Conservation (phyloP, 2,797 vertebrate genomes). For the Neopelma chrysocephalum region DNA sequence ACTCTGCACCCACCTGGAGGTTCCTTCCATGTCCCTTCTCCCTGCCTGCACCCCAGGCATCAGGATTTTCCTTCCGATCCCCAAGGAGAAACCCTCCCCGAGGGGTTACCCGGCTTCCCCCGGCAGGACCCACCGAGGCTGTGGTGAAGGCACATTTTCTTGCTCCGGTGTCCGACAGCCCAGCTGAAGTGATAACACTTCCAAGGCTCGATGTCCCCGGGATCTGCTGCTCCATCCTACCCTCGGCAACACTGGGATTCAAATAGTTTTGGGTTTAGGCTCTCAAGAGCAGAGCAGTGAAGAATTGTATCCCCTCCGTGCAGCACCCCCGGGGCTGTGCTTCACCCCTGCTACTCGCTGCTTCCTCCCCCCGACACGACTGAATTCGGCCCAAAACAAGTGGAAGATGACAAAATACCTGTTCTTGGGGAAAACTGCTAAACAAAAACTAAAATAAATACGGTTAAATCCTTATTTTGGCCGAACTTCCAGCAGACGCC, state of each 20-base stretch:
- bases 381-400: too few relatives aligned
- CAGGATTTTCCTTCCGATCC: not conserved
- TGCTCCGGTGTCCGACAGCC: too few relatives aligned
- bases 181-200: too few relatives aligned
- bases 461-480: fast-evolving
- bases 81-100: not conserved
- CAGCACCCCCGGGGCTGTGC: too few relatives aligned
- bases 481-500: not conserved
- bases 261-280: not conserved
- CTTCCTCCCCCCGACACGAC: too few relatives aligned
- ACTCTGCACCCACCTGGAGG: not conserved
- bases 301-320: too few relatives aligned
- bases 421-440: not conserved
- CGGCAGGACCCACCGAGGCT: not conserved
- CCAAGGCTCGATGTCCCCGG: too few relatives aligned
- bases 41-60: not conserved
- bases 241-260: not conserved
- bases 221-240: too few relatives aligned
- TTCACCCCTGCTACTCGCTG: too few relatives aligned
- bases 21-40: not conserved
- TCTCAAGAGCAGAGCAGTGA: not conserved
- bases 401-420: too few relatives aligned
- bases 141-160: not conserved
- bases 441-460: not conserved
- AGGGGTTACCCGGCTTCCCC: not conserved